Base-by-base conservation (phyloP, 2,797 vertebrate species). In the Pelochelys cantorii region DNA sequence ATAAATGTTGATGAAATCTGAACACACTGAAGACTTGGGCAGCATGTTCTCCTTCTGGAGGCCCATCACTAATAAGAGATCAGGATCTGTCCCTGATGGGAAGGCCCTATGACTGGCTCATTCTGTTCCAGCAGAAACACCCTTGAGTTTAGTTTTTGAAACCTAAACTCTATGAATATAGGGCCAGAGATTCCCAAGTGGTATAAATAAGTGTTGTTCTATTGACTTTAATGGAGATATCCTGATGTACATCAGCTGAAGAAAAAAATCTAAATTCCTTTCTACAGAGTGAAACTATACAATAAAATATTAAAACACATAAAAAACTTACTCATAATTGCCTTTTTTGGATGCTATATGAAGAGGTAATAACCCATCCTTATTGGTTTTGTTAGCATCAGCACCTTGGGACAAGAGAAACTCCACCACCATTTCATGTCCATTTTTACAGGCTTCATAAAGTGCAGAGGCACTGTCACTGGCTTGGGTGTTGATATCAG, bases 401-500 rank as follows among this genome's bases (percentile, higher is more conserved):
- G 99, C 99, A 8, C 98, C 99, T 91, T 99, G 99, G 2, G 98
- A 96, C 93, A 99, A 96, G 85, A 99, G 98, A 77, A 98, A 98
- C 56, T 98, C 97, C 59, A 99, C 99, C 4, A 98, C 97, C 3
- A 97, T 96, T 77, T 92, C 60, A 7, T 99, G 98, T 11, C 98
- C 99, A 1, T 99, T 98, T 97, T 98, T 99, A 97, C 98, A 98
- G 20, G 99, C 99, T 97, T 99, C 99, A 10, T 98, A 99, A 95
- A 99, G 98, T 27, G 99, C 99, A 0, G 99, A 99, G 1, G 98
- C 97, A 0, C 98, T 98, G 48, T 99, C 99, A 15, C 98, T 97
- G 68, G 99, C 99, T 96, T 99, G 99, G 8, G 98, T 99, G 95
- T 99, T 99, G 90, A 99, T 98, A 93, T 99, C 99, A 10, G 99